Percentiles rank a stretch among this genome's conserved stretches.
These are phyloP conservation scores for Micronycteris hirsuta DNA, from an alignment of 2,113 vertebrate species.

Conservation along the genomic window DNA sequence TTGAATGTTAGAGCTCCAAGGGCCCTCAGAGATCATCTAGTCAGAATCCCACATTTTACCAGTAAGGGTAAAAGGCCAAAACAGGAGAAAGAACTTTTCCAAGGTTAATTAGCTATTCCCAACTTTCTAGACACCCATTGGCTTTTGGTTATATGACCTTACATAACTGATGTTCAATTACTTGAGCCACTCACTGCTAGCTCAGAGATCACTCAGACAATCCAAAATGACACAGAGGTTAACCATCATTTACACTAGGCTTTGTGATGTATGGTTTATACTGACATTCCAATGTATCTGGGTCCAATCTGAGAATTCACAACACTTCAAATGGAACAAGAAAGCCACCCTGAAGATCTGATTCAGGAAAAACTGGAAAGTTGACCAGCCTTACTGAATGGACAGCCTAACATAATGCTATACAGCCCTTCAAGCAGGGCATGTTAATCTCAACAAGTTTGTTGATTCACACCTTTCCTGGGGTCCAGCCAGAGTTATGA, in stretches of 20 bases:
- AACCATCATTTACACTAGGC: constrained; percentile 15
- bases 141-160: constrained; percentile 27
- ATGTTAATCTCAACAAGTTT: constrained; percentile 23
- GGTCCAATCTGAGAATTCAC: constrained; percentile 39
- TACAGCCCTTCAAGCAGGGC: background rate
- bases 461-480: constrained; percentile 9
- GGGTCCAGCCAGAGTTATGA: background rate
- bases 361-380: constrained; percentile 22
- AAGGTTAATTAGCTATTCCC: background rate
- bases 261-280: constrained; percentile 50
- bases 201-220: background rate
- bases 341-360: background rate
- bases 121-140: background rate
- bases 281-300: constrained; percentile 18
- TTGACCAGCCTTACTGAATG: background rate
- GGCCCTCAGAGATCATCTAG: background rate
- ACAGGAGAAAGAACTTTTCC: background rate
- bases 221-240: constrained; percentile 25
- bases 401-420: background rate
- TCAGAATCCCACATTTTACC: background rate
- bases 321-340: constrained; percentile 34
- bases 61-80: background rate
- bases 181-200: background rate
- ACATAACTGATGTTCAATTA: constrained; percentile 32
- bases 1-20: constrained; percentile 22